Percentiles rank a stretch among this genome's conserved stretches.
phyloP scores from a whole-genome alignment of 2,113 vertebrate genomes.

The Amphilophus citrinellus region DNA sequence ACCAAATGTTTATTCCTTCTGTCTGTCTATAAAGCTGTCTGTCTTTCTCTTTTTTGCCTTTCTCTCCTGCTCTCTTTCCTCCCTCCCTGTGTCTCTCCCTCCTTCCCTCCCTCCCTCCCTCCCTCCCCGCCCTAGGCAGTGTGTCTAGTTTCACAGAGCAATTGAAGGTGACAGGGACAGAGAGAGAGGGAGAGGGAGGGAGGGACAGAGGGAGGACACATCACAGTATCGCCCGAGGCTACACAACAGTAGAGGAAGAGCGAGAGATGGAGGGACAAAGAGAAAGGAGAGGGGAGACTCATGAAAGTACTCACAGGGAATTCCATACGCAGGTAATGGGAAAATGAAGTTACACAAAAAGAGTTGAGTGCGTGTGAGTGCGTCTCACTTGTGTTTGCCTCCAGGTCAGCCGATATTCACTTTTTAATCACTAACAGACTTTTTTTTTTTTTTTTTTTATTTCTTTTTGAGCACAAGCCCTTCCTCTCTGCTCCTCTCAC shows the following conservation, averaged over 20 bases:
- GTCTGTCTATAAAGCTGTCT: slow-evolving; percentile 68
- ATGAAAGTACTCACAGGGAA: slow-evolving; percentile 59
- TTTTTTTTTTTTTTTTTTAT: slow-evolving; percentile 21
- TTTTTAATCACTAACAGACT: slow-evolving; percentile 18
- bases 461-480: background rate
- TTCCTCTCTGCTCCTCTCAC: slow-evolving; percentile 49
- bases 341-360: slow-evolving; percentile 49
- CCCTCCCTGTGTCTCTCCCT: slow-evolving; percentile 18
- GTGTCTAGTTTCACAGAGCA: slow-evolving; percentile 84
- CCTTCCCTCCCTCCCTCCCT: slow-evolving; percentile 50
- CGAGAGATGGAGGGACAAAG: slow-evolving; percentile 76
- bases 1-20: slow-evolving; percentile 66
- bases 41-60: slow-evolving; percentile 49
- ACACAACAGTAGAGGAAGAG: slow-evolving; percentile 78
- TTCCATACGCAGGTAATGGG: slow-evolving; percentile 60
- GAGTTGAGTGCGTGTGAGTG: background rate
- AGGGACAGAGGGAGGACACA: slow-evolving; percentile 80
- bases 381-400: slow-evolving; percentile 15
- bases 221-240: slow-evolving; percentile 80
- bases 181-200: slow-evolving; percentile 77
- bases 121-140: slow-evolving; percentile 73
- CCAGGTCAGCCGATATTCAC: slow-evolving; percentile 25
- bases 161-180: slow-evolving; percentile 87
- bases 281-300: slow-evolving; percentile 65
- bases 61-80: slow-evolving; percentile 25